These are phyloP conservation scores for Athalia circularis DNA, from an alignment of 2,888 invertebrate genomes.

Conservation along the genomic window DNA sequence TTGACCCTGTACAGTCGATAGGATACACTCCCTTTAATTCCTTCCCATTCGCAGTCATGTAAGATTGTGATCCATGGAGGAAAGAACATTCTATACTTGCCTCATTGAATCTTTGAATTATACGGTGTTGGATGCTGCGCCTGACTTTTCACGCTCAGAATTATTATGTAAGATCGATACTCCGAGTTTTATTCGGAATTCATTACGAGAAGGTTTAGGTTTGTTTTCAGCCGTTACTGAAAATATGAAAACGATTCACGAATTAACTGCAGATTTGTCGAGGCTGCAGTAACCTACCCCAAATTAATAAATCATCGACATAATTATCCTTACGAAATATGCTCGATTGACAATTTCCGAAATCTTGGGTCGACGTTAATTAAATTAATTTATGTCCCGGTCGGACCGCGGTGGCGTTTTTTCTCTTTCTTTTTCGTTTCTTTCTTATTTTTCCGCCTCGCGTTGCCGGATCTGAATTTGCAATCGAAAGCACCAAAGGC, in stretches of 20 bases:
- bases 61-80: too few species aligned
- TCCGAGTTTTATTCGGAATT: neutral
- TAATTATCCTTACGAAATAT: slow-evolving; percentile 19
- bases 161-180: neutral
- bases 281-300: neutral
- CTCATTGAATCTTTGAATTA: too few species aligned
- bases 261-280: slow-evolving; percentile 8
- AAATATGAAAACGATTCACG: slow-evolving; percentile 3
- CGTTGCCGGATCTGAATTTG: too few species aligned
- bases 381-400: neutral
- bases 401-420: neutral
- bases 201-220: too few species aligned
- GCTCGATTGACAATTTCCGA: neutral
- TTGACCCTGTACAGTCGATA: too few species aligned
- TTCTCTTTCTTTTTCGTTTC: neutral
- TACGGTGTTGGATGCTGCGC: too few species aligned
- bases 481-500: too few species aligned
- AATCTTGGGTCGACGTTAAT: neutral
- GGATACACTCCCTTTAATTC: too few species aligned
- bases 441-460: neutral
- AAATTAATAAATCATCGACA: slow-evolving; percentile 22
- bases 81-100: too few species aligned
- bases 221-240: neutral
- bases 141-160: too few species aligned
- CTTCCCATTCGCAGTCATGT: too few species aligned